Evolutionary conservation across 2,888 invertebrate species (phyloP).

Genomic region (Tryphoninae sp.): DNA sequence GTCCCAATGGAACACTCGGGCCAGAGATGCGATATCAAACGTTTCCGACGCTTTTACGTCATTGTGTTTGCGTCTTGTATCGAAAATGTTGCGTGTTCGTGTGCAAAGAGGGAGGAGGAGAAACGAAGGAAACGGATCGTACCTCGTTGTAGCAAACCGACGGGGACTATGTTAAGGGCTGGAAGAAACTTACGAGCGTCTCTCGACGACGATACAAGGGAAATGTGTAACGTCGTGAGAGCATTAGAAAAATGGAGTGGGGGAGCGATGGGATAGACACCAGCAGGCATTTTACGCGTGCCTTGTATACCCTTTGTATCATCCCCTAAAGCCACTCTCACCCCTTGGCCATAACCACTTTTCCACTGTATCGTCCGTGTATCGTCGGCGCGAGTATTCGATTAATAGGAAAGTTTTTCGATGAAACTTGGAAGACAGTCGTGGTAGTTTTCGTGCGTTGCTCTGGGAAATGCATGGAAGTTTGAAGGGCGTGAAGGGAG

Average conservation of each 20-base stretch:
- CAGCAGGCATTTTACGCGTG: constrained; percentile 47
- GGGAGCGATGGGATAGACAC: constrained; percentile 37
- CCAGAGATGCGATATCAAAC: constrained; percentile 46
- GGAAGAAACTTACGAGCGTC: constrained; percentile 49
- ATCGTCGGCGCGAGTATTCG: constrained; percentile 63
- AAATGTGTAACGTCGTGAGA: constrained; percentile 40
- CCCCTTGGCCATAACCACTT: not conserved
- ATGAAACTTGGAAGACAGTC: constrained; percentile 42
- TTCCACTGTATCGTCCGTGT: constrained; percentile 40
- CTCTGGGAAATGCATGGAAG: constrained; percentile 14
- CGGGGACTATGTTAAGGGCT: constrained; percentile 15
- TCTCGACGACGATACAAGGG: constrained; percentile 49
- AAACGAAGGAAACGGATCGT: constrained; percentile 32
- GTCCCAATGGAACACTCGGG: constrained; percentile 46
- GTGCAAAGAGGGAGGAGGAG: constrained; percentile 11
- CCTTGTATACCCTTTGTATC: constrained; percentile 7
- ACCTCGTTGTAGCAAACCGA: constrained; percentile 34
- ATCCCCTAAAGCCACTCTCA: not conserved
- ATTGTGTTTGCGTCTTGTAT: not conserved
- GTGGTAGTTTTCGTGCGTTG: constrained; percentile 1
- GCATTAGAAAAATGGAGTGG: constrained; percentile 23
- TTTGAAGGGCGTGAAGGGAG: constrained; percentile 19
- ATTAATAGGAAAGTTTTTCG: constrained; percentile 72
- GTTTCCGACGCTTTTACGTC: not conserved
- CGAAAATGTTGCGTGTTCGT: not conserved